Conservation (phyloP, 2,113 vertebrate species). For the Heliornis fulica region DNA sequence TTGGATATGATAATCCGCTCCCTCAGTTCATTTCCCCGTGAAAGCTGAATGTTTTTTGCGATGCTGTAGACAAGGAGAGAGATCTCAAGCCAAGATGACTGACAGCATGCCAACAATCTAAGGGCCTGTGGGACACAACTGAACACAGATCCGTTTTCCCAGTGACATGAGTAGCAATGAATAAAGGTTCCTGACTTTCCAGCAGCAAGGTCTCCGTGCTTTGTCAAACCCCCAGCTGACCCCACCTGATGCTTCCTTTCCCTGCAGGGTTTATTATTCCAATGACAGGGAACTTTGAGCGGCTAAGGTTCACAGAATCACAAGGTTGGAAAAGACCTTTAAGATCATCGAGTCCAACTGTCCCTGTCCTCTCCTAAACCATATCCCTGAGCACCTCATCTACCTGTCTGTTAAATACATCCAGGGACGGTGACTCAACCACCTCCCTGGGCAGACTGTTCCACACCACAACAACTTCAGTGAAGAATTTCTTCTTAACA, state of each 20-base stretch:
- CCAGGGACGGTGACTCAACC: no score
- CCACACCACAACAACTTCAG: no score
- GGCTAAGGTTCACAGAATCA: no score
- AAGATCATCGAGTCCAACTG: no score
- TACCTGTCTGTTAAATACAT: no score
- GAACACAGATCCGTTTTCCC: neutral
- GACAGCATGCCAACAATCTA: neutral
- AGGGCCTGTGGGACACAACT: neutral
- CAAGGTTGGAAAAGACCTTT: no score
- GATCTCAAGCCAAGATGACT: neutral
- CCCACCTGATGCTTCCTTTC: neutral
- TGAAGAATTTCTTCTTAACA: no score
- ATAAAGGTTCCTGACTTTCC: constrained; percentile 43
- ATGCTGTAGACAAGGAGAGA: neutral
- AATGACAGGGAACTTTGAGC: neutral
- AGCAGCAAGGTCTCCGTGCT: neutral
- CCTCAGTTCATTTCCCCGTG: neutral
- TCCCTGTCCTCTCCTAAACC: no score
- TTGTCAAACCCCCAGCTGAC: neutral
- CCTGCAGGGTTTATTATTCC: neutral
- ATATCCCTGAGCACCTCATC: no score
- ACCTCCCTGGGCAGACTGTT: no score
- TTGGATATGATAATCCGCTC: neutral
- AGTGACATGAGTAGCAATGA: constrained; percentile 24
- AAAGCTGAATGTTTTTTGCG: neutral